phyloP scores from a whole-genome alignment of 2,113 vertebrate species.

The Oostethus manadensis region DNA sequence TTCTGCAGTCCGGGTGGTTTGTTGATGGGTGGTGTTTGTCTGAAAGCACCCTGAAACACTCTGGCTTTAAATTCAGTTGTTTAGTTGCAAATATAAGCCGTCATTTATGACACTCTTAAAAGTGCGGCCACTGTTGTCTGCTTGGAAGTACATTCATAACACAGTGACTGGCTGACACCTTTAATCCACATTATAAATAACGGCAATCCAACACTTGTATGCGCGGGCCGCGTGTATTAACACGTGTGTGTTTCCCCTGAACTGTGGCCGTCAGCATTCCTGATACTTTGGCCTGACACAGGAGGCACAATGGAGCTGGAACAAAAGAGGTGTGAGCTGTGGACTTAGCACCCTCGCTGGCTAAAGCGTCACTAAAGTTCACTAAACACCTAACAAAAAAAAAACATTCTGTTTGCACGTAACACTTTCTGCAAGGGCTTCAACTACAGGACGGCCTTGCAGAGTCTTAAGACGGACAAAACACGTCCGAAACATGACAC shows the following conservation, averaged over 20 bases:
- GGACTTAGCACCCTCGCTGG: conserved; percentile 49
- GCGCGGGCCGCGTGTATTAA: conserved; percentile 17
- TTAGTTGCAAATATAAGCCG: background rate
- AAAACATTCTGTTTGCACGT: background rate
- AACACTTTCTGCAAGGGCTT: background rate
- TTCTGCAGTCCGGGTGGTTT: too few relatives aligned
- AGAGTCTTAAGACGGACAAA: too few relatives aligned
- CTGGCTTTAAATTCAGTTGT: background rate
- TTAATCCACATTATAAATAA: conserved; percentile 49
- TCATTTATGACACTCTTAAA: conserved; percentile 17
- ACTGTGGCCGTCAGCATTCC: conserved; percentile 72
- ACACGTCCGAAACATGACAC: too few relatives aligned
- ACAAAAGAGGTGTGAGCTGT: conserved; percentile 58
- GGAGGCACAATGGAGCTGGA: conserved; percentile 63
- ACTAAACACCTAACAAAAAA: conserved; percentile 1
- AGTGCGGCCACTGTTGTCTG: conserved; percentile 25
- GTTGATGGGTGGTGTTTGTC: too few relatives aligned
- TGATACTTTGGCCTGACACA: conserved; percentile 34
- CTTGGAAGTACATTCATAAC: conserved; percentile 35
- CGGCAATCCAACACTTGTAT: conserved; percentile 22
- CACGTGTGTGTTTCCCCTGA: conserved; percentile 39
- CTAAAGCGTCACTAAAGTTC: conserved; percentile 25
- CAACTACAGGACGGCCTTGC: too few relatives aligned
- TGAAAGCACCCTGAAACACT: background rate
- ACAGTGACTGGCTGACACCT: conserved; percentile 30